Conservation (phyloP, 2,888 invertebrate species). For the Crematogaster levior region DNA sequence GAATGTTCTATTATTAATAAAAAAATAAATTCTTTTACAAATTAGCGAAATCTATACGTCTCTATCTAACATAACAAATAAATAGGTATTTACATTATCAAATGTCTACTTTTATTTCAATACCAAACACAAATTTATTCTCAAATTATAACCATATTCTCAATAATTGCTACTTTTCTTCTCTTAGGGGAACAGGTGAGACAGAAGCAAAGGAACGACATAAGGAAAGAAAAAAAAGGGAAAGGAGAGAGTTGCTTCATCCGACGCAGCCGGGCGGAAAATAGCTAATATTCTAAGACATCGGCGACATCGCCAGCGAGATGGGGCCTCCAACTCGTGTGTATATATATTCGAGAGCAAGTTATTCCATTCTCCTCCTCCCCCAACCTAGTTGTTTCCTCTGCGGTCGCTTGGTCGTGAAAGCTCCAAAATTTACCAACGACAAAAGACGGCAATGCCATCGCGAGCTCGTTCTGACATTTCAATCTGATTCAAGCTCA, state of each 20-base stretch:
- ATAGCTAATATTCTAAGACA: constrained; percentile 82
- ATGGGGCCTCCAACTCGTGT: constrained; percentile 67
- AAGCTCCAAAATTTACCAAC: constrained; percentile 63
- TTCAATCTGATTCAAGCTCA: constrained; percentile 65
- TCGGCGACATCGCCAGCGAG: constrained; percentile 67
- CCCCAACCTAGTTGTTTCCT: background rate
- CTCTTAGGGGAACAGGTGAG: constrained; percentile 5
- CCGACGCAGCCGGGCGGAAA: constrained; percentile 79
- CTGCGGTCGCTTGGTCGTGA: constrained; percentile 17
- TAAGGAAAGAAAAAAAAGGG: constrained; percentile 20
- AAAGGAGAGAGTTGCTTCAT: constrained; percentile 64
- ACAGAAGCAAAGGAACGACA: constrained; percentile 7
- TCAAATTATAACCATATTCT: constrained; percentile 9
- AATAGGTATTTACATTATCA: background rate
- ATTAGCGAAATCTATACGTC: background rate
- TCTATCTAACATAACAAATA: background rate
- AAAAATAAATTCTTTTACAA: background rate
- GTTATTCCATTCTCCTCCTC: background rate
- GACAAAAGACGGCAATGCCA: constrained; percentile 52
- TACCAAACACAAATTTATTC: constrained; percentile 37
- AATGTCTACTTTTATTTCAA: background rate
- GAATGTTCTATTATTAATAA: background rate
- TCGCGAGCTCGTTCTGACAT: constrained; percentile 58
- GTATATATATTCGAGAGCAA: constrained; percentile 53
- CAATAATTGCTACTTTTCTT: constrained; percentile 3